phyloP scores from a whole-genome alignment of 2,113 vertebrate genomes.

The Trichechus manatus region DNA sequence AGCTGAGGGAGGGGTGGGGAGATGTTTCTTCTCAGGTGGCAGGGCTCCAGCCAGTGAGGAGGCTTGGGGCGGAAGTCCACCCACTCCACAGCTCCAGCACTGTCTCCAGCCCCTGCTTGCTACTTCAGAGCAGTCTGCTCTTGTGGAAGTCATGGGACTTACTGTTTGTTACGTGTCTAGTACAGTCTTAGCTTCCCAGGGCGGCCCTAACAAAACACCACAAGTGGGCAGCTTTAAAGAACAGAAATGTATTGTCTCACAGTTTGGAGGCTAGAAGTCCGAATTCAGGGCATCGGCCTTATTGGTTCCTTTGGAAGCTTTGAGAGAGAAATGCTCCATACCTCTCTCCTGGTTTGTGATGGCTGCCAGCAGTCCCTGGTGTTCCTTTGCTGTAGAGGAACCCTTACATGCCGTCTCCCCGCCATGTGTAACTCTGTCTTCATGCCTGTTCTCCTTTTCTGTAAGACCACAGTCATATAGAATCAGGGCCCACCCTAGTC shows the following conservation, averaged over 20 bases:
- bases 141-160: not conserved
- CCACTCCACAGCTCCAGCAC: rapidly evolving
- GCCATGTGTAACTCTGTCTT: not conserved
- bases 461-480: not conserved
- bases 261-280: not conserved
- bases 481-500: not conserved
- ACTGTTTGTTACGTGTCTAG: not conserved
- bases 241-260: not conserved
- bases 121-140: not conserved
- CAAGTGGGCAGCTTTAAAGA: not conserved
- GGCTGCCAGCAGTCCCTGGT: not conserved
- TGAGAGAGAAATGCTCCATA: not conserved
- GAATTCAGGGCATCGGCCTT: not conserved
- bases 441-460: not conserved
- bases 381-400: not conserved
- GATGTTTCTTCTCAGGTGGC: not conserved
- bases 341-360: not conserved
- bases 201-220: not conserved
- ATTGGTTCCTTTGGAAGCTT: not conserved
- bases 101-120: not conserved
- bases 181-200: not conserved
- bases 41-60: not conserved
- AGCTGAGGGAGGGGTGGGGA: not conserved
- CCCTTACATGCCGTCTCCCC: not conserved
- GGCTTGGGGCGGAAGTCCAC: not conserved